Evolutionary conservation across 2,113 vertebrate species (phyloP), one percentile per base, ranked within the genome.

Genomic region (Halcyon malimbica): DNA sequence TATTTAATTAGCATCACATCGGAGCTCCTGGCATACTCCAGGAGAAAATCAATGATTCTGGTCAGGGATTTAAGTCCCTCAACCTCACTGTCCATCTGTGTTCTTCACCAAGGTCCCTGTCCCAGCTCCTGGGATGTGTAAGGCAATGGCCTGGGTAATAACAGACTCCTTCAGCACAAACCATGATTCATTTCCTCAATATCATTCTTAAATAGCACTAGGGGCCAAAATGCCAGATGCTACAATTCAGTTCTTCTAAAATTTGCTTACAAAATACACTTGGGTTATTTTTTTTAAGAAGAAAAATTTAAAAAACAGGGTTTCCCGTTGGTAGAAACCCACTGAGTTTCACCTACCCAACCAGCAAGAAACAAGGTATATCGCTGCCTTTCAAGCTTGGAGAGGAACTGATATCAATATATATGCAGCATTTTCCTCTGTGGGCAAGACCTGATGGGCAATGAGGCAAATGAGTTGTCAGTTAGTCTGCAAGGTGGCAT

Each of bases 181-280:
- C 33, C 59, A 16, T 86, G 86, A 96, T 94, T 96, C 63, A 90
- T 95, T 97, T 95, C 93, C 86, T 89, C 89, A 89, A 9, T 89
- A 87, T 59, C 89, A 25, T 75, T 70, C 91, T 60, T 73, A 81
- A 84, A 75, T 4, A 63, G 11, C 42, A 64, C 76, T 78, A 71
- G 86, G 92, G 89, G 83, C 80, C 64, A 59, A 94, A 96, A 94
- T 87, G 80, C 77, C 76, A 96, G 95, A 92, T 13, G 3, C 76
- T 63, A 56, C 73, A 78, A 56, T 83, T 81, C 76, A 67, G 39
- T 83, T 92, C 31, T 93, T 59, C 69, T 78, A 87, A 59, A 0
- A 0, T 81, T 89, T 83, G 57, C 76, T 87, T 42, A 33, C 26
- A 80, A 92, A 90, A 83, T 74, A 80, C 10, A 28, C 50, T 57